Percentiles rank a stretch among this genome's conserved stretches.
These are phyloP conservation scores for Microcebus ravelobensis DNA, from an alignment of 2,113 vertebrate species.

Conservation along the genomic window DNA sequence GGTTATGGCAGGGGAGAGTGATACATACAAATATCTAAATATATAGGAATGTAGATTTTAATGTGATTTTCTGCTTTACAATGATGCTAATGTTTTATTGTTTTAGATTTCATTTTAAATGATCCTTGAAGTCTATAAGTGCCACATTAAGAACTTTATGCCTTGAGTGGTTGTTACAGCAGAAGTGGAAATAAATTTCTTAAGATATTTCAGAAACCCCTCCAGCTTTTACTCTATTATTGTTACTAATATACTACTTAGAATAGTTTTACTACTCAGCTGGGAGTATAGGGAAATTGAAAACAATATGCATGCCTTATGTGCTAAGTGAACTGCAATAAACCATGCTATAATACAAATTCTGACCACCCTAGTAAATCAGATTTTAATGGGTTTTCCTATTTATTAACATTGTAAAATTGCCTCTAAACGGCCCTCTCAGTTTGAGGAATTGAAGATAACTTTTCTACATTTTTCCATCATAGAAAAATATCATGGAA, in stretches of 20 bases:
- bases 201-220: slow-evolving; percentile 64
- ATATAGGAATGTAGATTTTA: background rate
- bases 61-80: slow-evolving; percentile 31
- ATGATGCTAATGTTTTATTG: slow-evolving; percentile 48
- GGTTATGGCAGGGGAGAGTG: background rate
- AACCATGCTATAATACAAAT: slow-evolving; percentile 50
- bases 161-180: slow-evolving; percentile 30
- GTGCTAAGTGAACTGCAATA: slow-evolving; percentile 72
- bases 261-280: slow-evolving; percentile 73
- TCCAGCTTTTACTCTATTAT: slow-evolving; percentile 65
- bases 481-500: slow-evolving; percentile 10
- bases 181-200: slow-evolving; percentile 72
- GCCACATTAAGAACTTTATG: slow-evolving; percentile 63
- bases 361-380: slow-evolving; percentile 73
- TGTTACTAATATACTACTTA: slow-evolving; percentile 70
- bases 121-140: slow-evolving; percentile 71
- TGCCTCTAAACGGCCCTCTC: slow-evolving; percentile 50
- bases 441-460: slow-evolving; percentile 55
- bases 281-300: slow-evolving; percentile 72
- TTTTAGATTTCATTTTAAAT: slow-evolving; percentile 75
- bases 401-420: slow-evolving; percentile 76
- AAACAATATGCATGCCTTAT: slow-evolving; percentile 74
- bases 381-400: slow-evolving; percentile 72
- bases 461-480: background rate
- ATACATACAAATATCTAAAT: slow-evolving; percentile 13